Evolutionary conservation across 2,797 vertebrate species (phyloP).

Genomic region (Syngnathus rostellatus): DNA sequence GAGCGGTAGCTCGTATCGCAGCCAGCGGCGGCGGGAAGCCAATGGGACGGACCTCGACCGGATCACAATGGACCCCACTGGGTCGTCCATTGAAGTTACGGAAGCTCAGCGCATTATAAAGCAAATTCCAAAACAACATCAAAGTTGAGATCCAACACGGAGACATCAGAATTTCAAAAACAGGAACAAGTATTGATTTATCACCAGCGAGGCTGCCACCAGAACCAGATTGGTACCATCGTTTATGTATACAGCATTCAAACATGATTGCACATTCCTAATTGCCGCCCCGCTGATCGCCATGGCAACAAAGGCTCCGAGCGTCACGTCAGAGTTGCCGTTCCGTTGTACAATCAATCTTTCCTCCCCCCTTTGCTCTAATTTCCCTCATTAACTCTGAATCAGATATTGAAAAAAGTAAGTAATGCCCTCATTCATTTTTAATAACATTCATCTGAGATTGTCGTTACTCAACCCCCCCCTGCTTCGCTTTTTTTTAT

Average conservation of each 20-base stretch:
- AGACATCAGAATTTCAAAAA: neutral
- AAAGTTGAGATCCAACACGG: neutral
- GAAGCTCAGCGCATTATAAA: neutral
- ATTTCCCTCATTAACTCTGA: constrained; percentile 52
- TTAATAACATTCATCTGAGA: constrained; percentile 51
- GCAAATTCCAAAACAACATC: neutral
- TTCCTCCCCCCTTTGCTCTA: constrained; percentile 19
- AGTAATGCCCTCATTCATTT: constrained; percentile 51
- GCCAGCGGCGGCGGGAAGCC: neutral
- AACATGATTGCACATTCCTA: constrained; percentile 47
- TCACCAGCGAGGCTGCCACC: constrained; percentile 9
- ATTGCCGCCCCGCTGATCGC: constrained; percentile 57
- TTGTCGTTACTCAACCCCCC: constrained; percentile 14
- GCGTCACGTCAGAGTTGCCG: constrained; percentile 19
- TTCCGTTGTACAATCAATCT: constrained; percentile 34
- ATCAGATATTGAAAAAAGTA: constrained; percentile 49
- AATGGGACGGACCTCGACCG: neutral
- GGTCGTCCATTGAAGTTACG: neutral
- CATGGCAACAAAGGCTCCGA: constrained; percentile 55
- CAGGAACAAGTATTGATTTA: constrained; percentile 34
- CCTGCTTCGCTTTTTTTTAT: neutral
- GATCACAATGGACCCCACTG: neutral
- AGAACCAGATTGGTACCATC: constrained; percentile 41
- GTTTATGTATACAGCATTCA: constrained; percentile 55
- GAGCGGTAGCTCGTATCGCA: constrained; percentile 13